These are phyloP conservation scores for Sebastes cheni DNA, from an alignment of 2,797 vertebrate species.

Conservation along the genomic window DNA sequence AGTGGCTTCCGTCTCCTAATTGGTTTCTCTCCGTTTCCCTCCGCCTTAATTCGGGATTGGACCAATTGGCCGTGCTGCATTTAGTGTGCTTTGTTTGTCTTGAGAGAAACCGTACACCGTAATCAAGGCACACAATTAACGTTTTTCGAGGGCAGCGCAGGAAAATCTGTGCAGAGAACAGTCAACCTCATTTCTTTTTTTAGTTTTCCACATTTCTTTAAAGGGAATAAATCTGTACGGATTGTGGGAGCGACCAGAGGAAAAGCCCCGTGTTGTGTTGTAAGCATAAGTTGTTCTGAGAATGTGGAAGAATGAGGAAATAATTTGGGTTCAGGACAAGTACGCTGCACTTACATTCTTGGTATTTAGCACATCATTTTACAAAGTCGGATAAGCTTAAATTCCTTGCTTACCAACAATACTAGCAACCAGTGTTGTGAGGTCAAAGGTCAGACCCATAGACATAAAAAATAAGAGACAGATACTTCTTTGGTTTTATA, in stretches of 20 bases:
- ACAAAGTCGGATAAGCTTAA: background rate
- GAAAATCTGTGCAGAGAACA: constrained; percentile 35
- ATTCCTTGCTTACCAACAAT: background rate
- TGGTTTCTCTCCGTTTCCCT: constrained; percentile 72
- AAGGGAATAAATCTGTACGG: constrained; percentile 11
- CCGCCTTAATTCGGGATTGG: constrained; percentile 66
- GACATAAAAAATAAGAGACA: background rate
- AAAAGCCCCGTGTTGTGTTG: constrained; percentile 8
- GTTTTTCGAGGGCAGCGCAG: constrained; percentile 53
- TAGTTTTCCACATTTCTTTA: constrained; percentile 10
- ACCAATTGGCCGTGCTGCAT: constrained; percentile 76
- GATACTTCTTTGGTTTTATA: background rate
- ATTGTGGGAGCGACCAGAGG: constrained; percentile 1
- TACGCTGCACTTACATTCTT: background rate
- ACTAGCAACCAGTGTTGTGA: background rate
- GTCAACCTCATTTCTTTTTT: constrained; percentile 47
- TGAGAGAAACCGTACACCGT: constrained; percentile 75
- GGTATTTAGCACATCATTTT: background rate
- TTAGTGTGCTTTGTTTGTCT: constrained; percentile 81
- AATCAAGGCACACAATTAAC: constrained; percentile 75
- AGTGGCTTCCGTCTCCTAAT: constrained; percentile 85
- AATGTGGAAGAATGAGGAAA: background rate
- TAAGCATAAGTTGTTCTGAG: constrained; percentile 12
- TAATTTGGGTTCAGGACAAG: background rate
- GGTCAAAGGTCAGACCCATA: constrained; percentile 9